Base-by-base conservation (phyloP, 2,888 invertebrate species). In the Dusona sp. region DNA sequence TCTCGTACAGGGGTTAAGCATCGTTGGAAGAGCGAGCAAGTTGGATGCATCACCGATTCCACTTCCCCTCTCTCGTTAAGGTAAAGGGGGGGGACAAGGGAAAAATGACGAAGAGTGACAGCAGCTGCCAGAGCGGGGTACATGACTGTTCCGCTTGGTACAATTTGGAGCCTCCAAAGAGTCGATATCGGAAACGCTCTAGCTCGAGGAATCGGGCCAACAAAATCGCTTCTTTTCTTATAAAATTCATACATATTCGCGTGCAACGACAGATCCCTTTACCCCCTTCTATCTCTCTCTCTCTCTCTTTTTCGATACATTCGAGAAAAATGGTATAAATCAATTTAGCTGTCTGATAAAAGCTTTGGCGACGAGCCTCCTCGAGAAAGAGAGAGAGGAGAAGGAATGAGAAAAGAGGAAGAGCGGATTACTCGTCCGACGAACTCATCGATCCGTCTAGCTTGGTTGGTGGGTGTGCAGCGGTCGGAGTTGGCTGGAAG, bases 401-500 rank as follows among this genome's bases (percentile, higher is more conserved):
- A 16, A 19, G 48, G 74, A 77, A 29, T 65, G 29, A 78, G 65
- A 51, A 51, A 78, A 54, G 74, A 78, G 79, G 74, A 79, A 57
- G 65, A 83, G 75, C 65, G 75, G 86, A 86, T 86, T 86, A 86
- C 54, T 86, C 86, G 86, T 86, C 86, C 83, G 78, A 86, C 86
- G 86, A 84, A 81, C 79, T 72, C 87, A 87, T 87, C 87, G 87
- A 87, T 87, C 87, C 87, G 85, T 87, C 87, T 86, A 84, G 81
- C 65, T 77, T 79, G 68, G 80, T 81, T 67, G 29, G 83, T 77
- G 83, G 72, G 68, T 83, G 82, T 83, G 57, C 38, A 51, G 67
- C 67, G 48, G 67, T 57, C 70, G 77, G 75, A 75, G 79, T 29
- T 65, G 67, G 83, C 78, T 73, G 77, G 79, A 83, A 73, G 33